phyloP scores from a whole-genome alignment of 2,888 invertebrate species.

The Cataglyphis cursor region DNA sequence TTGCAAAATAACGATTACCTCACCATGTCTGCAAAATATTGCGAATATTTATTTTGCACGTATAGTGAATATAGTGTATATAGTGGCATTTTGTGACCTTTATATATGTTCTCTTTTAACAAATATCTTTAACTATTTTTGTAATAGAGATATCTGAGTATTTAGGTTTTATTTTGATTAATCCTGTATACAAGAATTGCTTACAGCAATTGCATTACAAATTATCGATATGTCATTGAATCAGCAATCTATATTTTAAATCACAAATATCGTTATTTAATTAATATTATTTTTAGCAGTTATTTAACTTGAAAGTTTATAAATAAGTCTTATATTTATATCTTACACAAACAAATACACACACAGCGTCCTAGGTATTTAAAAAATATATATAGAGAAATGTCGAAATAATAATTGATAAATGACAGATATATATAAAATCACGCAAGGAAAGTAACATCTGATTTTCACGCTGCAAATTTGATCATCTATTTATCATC shows the following conservation, averaged over 20 bases:
- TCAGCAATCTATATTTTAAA: not conserved
- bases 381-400: not conserved
- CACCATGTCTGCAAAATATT: not conserved
- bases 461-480: not conserved
- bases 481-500: not conserved
- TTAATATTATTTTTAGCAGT: not conserved
- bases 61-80: not conserved
- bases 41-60: not conserved
- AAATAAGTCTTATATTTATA: not conserved
- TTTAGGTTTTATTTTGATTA: not conserved
- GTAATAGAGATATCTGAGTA: not conserved
- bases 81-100: not conserved
- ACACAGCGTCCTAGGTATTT: not conserved
- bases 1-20: conserved; percentile 3
- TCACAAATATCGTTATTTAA: not conserved
- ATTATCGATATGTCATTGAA: not conserved
- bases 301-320: not conserved
- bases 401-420: not conserved
- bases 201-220: not conserved
- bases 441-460: not conserved
- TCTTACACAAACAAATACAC: not conserved
- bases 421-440: not conserved
- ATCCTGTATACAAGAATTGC: not conserved
- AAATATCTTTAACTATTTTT: not conserved
- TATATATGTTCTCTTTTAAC: not conserved